Evolutionary conservation across 2,888 invertebrate genomes (phyloP).

Genomic region (Lissonota sp.): DNA sequence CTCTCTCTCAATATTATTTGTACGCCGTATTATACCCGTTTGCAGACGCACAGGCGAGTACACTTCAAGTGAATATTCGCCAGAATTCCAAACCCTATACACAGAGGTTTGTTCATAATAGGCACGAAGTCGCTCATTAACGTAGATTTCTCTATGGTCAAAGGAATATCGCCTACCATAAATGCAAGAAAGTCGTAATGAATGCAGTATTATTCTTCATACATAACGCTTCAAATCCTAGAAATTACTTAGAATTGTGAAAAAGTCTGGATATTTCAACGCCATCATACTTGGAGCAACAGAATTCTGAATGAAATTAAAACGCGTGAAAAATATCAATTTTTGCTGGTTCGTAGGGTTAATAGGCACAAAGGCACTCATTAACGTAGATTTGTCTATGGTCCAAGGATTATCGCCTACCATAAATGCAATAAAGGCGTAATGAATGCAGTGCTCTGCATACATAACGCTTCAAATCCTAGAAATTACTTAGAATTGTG

Average conservation of each 20-base stretch:
- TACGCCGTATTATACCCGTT: constrained; percentile 23
- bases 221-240: neutral
- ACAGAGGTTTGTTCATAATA: constrained; percentile 44
- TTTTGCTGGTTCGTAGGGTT: no score
- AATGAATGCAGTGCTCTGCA: no score
- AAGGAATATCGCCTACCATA: constrained; percentile 45
- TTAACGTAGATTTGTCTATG: constrained; percentile 21
- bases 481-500: neutral
- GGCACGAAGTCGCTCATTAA: constrained; percentile 33
- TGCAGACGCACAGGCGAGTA: constrained; percentile 27
- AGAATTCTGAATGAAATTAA: no score
- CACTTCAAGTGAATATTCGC: constrained; percentile 2
- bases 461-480: neutral
- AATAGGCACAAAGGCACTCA: constrained; percentile 36
- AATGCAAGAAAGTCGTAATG: no score
- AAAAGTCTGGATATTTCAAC: no score
- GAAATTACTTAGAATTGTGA: neutral
- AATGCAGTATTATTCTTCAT: no score
- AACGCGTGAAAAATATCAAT: no score
- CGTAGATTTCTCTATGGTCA: constrained; percentile 24
- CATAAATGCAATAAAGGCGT: no score
- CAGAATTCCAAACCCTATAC: constrained; percentile 6
- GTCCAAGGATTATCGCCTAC: no score
- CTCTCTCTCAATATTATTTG: neutral
- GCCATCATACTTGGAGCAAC: neutral